phyloP scores from a whole-genome alignment of 1,140 invertebrate species.

The Hesperophylax magnus region DNA sequence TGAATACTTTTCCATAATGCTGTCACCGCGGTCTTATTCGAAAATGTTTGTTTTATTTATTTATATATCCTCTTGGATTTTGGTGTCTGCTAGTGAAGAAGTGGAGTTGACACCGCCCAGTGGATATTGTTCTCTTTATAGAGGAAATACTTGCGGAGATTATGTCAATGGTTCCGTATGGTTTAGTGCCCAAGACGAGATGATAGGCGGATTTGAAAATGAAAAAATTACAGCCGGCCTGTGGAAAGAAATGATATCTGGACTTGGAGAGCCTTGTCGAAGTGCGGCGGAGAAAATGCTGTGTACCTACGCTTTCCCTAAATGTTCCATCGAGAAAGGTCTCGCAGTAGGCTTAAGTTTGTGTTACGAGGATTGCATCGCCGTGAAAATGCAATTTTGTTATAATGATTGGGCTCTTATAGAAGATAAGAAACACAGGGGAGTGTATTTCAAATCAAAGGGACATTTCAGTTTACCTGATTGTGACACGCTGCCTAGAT shows the following conservation, averaged over 20 bases:
- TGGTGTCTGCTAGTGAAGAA: constrained; percentile 41
- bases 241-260: constrained; percentile 88
- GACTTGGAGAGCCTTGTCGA: constrained; percentile 85
- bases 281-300: constrained; percentile 91
- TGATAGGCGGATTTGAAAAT: constrained; percentile 82
- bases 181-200: constrained; percentile 81
- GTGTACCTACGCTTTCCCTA: constrained; percentile 93
- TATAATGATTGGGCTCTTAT: constrained; percentile 93
- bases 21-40: neutral
- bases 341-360: constrained; percentile 76
- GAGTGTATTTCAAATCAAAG: constrained; percentile 83
- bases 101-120: constrained; percentile 58
- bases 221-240: constrained; percentile 86
- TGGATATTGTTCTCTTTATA: constrained; percentile 90
- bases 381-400: constrained; percentile 91
- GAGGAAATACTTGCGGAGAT: constrained; percentile 88
- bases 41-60: constrained; percentile 56
- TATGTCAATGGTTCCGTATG: constrained; percentile 86
- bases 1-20: constrained; percentile 26
- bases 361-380: constrained; percentile 94
- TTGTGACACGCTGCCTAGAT: constrained; percentile 84
- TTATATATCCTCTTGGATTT: constrained; percentile 43
- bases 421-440: constrained; percentile 88
- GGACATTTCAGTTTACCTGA: constrained; percentile 91
- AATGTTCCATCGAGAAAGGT: constrained; percentile 79